These are phyloP conservation scores for Mellilla xanthometata DNA, from an alignment of 2,888 invertebrate genomes.

Conservation along the genomic window DNA sequence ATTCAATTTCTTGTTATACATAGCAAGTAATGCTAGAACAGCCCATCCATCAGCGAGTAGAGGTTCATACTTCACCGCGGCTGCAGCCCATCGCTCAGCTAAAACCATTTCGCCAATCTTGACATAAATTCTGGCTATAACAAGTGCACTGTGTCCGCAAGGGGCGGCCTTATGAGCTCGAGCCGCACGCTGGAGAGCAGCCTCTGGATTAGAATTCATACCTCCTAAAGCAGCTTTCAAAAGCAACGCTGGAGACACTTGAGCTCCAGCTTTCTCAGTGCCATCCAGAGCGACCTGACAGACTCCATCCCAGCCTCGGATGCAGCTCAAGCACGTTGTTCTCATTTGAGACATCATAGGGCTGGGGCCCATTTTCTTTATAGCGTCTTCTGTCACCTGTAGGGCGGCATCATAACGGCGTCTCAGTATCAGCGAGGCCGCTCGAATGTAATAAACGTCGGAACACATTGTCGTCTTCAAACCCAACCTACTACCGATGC, in stretches of 20 bases:
- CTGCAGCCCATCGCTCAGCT: conserved; percentile 67
- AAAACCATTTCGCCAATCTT: conserved; percentile 48
- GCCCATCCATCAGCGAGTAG: conserved; percentile 71
- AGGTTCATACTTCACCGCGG: conserved; percentile 64
- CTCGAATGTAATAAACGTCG: conserved; percentile 60
- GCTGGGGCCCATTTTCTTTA: conserved; percentile 58
- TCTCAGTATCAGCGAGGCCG: conserved; percentile 55
- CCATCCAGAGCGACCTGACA: conserved; percentile 54
- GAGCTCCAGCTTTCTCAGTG: conserved; percentile 57
- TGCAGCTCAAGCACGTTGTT: conserved; percentile 49
- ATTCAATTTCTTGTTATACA: conserved; percentile 51
- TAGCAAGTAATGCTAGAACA: conserved; percentile 58
- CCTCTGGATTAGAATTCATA: conserved; percentile 43
- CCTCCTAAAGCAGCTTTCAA: conserved; percentile 54
- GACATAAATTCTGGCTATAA: conserved; percentile 57
- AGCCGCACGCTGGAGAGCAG: conserved; percentile 65
- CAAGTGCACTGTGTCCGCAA: conserved; percentile 59
- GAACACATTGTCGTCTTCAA: conserved; percentile 29
- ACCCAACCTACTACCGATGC: conserved; percentile 44
- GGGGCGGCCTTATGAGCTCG: conserved; percentile 63
- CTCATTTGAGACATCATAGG: conserved; percentile 62
- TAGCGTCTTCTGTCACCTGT: conserved; percentile 43
- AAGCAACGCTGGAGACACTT: conserved; percentile 50
- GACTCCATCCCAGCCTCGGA: conserved; percentile 57
- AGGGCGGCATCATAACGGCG: conserved; percentile 49